Evolutionary conservation across 2,888 invertebrate species (phyloP), one percentile per base, ranked within the genome.

Genomic region (Macrophya alboannulata): DNA sequence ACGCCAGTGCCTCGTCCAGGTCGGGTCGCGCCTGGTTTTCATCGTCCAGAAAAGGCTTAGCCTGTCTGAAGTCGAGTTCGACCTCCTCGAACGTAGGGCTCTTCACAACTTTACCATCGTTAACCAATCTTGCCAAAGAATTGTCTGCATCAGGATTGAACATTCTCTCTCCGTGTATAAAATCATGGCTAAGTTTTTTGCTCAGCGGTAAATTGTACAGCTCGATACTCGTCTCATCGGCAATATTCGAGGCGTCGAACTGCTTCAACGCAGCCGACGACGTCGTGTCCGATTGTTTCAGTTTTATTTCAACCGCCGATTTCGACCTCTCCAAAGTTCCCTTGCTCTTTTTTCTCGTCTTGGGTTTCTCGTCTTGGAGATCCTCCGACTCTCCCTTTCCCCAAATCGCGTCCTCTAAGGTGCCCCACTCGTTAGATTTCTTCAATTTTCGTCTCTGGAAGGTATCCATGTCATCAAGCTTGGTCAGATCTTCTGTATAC

Each of bases 371-470:
- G 4, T 88, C 89, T 12, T 87, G 86, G 65, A 83, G 90, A 87
- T 93, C 93, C 1, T 95, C 95, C 0, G 94, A 94, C 31, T 92
- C 92, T 37, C 92, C 90, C n/a, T 94, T 90, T 86, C 95, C 95
- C 86, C 96, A 95, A 43, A 97, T 96, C n/a, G 96, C 97, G 89
- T 97, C 97, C 92, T 97, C 97, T 88, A 97, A 94, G 87, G 96
- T 97, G 3, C 96, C 97, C 95, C 97, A 97, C 90, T 97, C 96
- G 5, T 96, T 96, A 0, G 95, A 97, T 90, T 97, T 97, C 92
- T 97, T 97, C 85, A 97, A 92, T 79, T 96, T 94, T 87, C 96
- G 95, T 88, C 95, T 94, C 89, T 96, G 96, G 91, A 96, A 96
- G 6, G 96, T 95, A 85, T 95, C 96, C 72, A 96, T 94, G 10